Conservation (phyloP, 2,888 invertebrate genomes). For the Julus scanicus region DNA sequence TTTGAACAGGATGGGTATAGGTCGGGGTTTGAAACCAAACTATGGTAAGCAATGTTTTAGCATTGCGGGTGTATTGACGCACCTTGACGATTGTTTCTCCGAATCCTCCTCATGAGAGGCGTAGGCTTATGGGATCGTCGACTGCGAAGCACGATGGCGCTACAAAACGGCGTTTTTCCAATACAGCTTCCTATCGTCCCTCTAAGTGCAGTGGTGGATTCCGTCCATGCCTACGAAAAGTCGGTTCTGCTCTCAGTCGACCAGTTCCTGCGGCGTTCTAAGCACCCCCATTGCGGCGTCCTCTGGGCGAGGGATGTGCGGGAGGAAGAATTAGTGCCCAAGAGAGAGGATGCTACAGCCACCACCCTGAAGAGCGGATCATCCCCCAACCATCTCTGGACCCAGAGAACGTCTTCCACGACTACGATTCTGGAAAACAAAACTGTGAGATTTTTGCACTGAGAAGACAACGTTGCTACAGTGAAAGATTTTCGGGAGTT, state of each 20-base stretch:
- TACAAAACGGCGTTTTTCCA: conserved; percentile 3
- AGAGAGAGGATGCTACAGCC: background rate
- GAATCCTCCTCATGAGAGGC: background rate
- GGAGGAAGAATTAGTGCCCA: background rate
- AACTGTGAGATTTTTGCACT: background rate
- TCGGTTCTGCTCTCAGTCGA: background rate
- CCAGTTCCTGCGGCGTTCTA: conserved; percentile 23
- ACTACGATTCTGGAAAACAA: background rate
- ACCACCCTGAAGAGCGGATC: background rate
- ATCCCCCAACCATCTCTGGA: background rate
- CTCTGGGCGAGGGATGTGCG: background rate
- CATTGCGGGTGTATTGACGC: background rate
- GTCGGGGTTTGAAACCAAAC: no score
- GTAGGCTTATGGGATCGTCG: background rate
- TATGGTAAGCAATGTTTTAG: no score
- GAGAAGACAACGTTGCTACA: background rate
- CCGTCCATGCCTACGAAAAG: conserved; percentile 2
- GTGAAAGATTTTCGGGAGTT: background rate
- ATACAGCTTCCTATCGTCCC: conserved; percentile 5
- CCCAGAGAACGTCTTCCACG: background rate
- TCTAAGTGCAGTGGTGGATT: background rate
- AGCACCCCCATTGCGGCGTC: background rate
- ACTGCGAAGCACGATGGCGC: background rate
- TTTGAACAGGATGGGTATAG: no score
- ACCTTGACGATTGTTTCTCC: background rate